Base-by-base conservation (phyloP, 2,888 invertebrate species). In the Endotricha flammealis region DNA sequence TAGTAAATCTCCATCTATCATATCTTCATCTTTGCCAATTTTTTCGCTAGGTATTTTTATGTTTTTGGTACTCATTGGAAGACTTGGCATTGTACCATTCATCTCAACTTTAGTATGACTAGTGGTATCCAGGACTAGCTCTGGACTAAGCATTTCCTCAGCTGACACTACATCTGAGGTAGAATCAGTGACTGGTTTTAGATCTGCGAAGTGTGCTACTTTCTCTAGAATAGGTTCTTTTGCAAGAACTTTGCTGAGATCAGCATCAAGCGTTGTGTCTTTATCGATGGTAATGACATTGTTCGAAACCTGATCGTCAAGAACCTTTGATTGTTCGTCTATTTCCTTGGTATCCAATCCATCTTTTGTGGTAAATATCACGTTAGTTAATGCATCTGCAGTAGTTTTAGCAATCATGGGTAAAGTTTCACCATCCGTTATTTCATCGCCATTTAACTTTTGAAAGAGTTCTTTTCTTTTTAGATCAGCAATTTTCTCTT, bases 401-500 rank as follows among this genome's bases (percentile, higher is more conserved):
- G 40, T 39, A 14, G 42, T 48, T 24, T 41, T 43, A 5, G 46
- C 43, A 41, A 53, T 44, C 38, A 41, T 48, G 8, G 37, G 37
- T 47, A 42, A 39, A 13, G 42, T 44, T 37, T 42, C 41, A 0
- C 41, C 44, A 42, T 50, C 43, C 13, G 48, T 46, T 22, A 46
- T 50, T 3, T 7, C 9, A 2, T 27, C 27, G 1, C 12, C 1
- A 12, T 12, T 10, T 4, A 8, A 10, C 20, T 40, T 44, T 36
- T 33, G 52, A 7, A 40, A 48, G 23, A 9, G 36, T 51, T 65
- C 79, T 48, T 64, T 74, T 42, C 59, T 68, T 46, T 76, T 82
- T 17, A 85, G 48, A 37, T 77, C 71, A 2, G 76, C 59, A 13
- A 82, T 73, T 64, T 80, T 83, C 62, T 85, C 85, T 61, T 85